Evolutionary conservation across 2,888 invertebrate genomes (phyloP).

Genomic region (Metacarcinus magister): DNA sequence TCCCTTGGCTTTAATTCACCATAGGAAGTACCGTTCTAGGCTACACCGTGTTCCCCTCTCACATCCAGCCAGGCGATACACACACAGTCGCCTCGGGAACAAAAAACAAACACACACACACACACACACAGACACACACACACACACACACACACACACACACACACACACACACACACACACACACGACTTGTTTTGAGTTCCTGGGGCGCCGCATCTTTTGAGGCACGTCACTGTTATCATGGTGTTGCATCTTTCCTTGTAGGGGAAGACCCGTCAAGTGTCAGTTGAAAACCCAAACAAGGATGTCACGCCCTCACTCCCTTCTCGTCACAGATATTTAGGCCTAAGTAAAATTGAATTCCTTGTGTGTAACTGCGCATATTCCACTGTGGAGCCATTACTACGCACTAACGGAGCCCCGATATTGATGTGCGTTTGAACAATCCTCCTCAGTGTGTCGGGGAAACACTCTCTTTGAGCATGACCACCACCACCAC

Average conservation of each 20-base stretch:
- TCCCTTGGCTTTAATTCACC: background rate
- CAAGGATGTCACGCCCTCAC: background rate
- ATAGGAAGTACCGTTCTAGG: background rate
- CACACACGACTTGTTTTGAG: background rate
- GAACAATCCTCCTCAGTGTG: too few species aligned
- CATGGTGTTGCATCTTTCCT: background rate
- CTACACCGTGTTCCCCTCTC: background rate
- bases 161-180: too few species aligned
- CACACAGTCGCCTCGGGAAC: background rate
- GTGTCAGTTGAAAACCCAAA: background rate
- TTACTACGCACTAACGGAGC: background rate
- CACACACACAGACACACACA: too few species aligned
- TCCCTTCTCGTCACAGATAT: background rate
- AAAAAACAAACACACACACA: too few species aligned
- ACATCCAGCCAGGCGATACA: background rate
- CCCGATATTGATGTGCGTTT: background rate
- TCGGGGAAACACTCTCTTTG: too few species aligned
- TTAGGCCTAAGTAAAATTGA: background rate
- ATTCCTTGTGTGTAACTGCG: background rate
- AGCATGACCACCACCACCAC: background rate
- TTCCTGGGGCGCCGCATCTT: background rate
- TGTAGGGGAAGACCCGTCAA: background rate
- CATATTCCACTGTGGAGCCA: background rate
- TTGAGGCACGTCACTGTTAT: background rate
- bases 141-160: too few species aligned